Evolutionary conservation across 2,113 vertebrate genomes (phyloP).

Genomic region (Willisornis vidua): DNA sequence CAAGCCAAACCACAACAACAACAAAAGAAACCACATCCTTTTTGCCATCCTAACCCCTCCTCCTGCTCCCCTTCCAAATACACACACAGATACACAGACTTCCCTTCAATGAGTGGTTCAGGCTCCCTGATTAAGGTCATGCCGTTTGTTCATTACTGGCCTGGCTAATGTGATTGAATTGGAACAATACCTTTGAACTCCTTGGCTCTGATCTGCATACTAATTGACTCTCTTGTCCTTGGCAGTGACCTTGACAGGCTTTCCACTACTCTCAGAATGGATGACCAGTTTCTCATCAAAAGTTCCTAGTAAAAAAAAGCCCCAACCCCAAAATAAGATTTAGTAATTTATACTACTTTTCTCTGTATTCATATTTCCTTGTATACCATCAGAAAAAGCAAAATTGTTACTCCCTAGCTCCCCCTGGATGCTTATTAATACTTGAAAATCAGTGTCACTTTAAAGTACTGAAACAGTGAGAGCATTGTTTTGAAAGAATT

Average conservation of each 20-base stretch:
- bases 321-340: slow-evolving; percentile 25
- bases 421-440: slow-evolving; percentile 73
- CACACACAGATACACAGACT: slow-evolving; percentile 50
- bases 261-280: slow-evolving; percentile 65
- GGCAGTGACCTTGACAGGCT: slow-evolving; percentile 85
- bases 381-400: slow-evolving; percentile 45
- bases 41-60: slow-evolving; percentile 17
- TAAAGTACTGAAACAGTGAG: slow-evolving; percentile 50
- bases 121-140: slow-evolving; percentile 90
- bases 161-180: slow-evolving; percentile 95
- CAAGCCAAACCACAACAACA: slow-evolving; percentile 38
- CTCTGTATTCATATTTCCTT: slow-evolving; percentile 44
- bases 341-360: slow-evolving; percentile 48
- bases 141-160: slow-evolving; percentile 85
- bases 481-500: slow-evolving; percentile 64
- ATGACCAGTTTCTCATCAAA: slow-evolving; percentile 71
- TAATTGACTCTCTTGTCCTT: slow-evolving; percentile 91
- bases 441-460: slow-evolving; percentile 50
- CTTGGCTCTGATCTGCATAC: slow-evolving; percentile 92
- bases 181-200: slow-evolving; percentile 96
- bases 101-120: slow-evolving; percentile 70
- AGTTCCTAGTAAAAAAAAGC: slow-evolving; percentile 60
- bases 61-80: not conserved
- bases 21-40: slow-evolving; percentile 62
- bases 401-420: slow-evolving; percentile 78